Evolutionary conservation across 2,113 vertebrate genomes (phyloP).

Genomic region (Octodon degus): DNA sequence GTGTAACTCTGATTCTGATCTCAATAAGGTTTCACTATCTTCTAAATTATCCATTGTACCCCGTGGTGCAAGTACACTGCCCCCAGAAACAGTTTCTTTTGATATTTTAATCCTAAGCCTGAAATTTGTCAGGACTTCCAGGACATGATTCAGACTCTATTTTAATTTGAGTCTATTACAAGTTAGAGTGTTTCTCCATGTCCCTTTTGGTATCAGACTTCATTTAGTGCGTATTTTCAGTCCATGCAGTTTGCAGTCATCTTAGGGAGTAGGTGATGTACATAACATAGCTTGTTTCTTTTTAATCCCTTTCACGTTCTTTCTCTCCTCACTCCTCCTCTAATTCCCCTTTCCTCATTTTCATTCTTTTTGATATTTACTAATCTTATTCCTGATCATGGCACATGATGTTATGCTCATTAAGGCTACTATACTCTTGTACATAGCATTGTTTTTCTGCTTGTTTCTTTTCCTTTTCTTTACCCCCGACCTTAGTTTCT

Average conservation of each 20-base stretch:
- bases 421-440: not conserved
- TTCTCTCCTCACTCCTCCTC: not conserved
- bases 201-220: not conserved
- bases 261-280: too few relatives aligned
- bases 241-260: not conserved
- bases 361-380: not conserved
- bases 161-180: not conserved
- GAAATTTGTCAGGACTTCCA: not conserved
- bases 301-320: not conserved
- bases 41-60: not conserved
- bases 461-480: not conserved
- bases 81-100: not conserved
- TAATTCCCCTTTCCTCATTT: not conserved
- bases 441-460: not conserved
- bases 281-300: not conserved
- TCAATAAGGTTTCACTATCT: not conserved
- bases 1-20: not conserved
- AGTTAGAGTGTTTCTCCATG: not conserved
- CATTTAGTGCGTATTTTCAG: not conserved
- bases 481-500: not conserved
- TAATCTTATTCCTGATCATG: not conserved
- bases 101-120: not conserved
- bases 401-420: not conserved
- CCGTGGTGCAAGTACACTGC: not conserved
- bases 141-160: not conserved